Base-by-base conservation (phyloP, 2,888 invertebrate genomes). In the Nebria brevicollis region DNA sequence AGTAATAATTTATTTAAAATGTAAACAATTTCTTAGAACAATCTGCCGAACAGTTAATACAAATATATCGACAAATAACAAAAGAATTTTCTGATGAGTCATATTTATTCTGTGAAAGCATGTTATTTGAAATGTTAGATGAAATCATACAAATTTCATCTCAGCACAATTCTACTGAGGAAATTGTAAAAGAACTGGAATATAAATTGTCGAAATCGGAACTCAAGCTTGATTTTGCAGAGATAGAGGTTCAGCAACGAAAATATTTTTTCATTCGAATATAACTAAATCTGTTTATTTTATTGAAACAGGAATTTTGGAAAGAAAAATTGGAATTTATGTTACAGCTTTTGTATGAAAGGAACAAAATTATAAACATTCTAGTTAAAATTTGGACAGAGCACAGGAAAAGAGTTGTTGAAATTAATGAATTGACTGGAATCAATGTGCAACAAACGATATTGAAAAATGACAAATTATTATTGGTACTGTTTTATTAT, bases 221-320 rank as follows among this genome's bases (percentile, higher is more conserved):
- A 13, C 54, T 54, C 4, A 54, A 54, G 4, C 2, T 7, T 54
- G 13, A 54, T 54, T 7, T 54, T 54, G 11, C 8, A 54, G 54
- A 54, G 4, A 54, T 54, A 1, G 54, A 54, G 13, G 54, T 54
- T 11, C 54, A 54, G 2, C 8, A 11, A 54, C 8, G 11, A 54
- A 11, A 54, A 54, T 54, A 6, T 54, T 6, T 54, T 6, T 54
- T 2, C 4, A 54, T 1, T 54, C 54, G 8, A 54, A 54, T 7
- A 6, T 11, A 54, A 54, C 2, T 54, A 54, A 54, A 2, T 75
- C 26, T 26, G 11, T 10, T 75, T 64, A 34, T 34, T 34, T 34
- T 34, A 34, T 20, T 25, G 13, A 15, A 2, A 75, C 26, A 78
- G 78, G 41, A 65, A 20, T 66, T 74, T 13, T 78, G 78, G 78